Base-by-base conservation (phyloP, 1,140 invertebrate genomes). In the Pseudobourletiella spinata region DNA sequence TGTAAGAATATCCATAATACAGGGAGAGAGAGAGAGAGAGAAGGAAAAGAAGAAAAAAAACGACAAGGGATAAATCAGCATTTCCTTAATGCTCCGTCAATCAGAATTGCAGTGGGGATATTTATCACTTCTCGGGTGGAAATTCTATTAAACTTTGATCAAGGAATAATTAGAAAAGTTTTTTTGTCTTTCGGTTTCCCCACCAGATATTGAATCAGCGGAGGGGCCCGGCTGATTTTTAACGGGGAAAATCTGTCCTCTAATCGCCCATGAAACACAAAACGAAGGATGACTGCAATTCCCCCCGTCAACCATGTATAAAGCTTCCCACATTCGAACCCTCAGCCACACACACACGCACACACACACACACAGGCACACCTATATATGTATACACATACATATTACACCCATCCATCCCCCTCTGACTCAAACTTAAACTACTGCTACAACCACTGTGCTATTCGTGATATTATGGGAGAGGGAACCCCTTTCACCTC, bases 111-210 rank as follows among this genome's bases (percentile, higher is more conserved):
- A 66, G 46, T 61, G 58, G 61, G 68, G 68, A 69, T 69, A 69
- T 69, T 69, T 67, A 69, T 69, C 68, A 69, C 68, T 69, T 54
- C 63, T 69, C 68, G 62, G 32, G 68, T 69, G 68, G 68, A 69
- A 69, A 69, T 69, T 69, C 68, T 66, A 69, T 69, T 69, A 66
- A 66, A 64, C 54, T 69, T 64, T 46, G 65, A 66, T 69, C 61
- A 58, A 39, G 56, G 64, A 69, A 69, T 69, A 69, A 69, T 69
- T 69, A 69, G 64, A 69, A 69, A 69, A 69, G 61, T 69, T 69
- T 66, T 63, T 65, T 66, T 63, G 57, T 57, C 54, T 63, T 60
- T 35, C 52, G 44, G 58, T 62, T 46, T 61, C 56, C 20, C 46
- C 22, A 57, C 39, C 48, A 50, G 59, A 60, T 50, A 60, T 60